Percentiles rank a stretch among this genome's conserved stretches.
These are phyloP conservation scores for Cyanoramphus novaezelandiae DNA, from an alignment of 2,113 vertebrate genomes.

Conservation along the genomic window DNA sequence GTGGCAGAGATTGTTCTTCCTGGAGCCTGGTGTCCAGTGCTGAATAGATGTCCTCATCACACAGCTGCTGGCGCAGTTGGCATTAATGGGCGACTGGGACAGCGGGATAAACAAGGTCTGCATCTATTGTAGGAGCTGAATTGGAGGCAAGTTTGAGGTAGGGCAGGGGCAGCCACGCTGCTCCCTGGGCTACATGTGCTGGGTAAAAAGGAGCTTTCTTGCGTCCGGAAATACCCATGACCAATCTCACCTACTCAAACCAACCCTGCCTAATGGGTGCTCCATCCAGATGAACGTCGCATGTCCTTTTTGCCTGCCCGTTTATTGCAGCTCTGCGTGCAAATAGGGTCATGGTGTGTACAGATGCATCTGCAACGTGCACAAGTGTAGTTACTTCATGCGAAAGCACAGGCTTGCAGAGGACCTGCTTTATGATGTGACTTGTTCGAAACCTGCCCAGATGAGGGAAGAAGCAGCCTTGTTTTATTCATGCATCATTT, in stretches of 20 bases:
- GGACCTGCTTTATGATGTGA: background rate
- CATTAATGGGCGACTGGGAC: background rate
- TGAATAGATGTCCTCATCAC: conserved; percentile 6
- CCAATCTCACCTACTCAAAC: background rate
- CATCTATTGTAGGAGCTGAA: background rate
- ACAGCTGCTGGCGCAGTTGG: background rate
- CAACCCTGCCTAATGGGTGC: background rate
- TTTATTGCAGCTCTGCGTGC: background rate
- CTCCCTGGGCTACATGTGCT: background rate
- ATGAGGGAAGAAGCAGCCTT: conserved; percentile 24
- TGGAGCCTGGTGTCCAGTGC: background rate
- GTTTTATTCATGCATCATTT: conserved; percentile 15
- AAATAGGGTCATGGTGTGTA: conserved; percentile 7
- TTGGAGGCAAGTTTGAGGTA: background rate
- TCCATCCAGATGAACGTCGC: background rate
- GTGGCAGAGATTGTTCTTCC: background rate
- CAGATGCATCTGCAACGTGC: background rate
- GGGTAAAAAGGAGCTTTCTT: background rate
- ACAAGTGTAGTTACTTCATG: conserved; percentile 10
- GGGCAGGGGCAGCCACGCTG: background rate
- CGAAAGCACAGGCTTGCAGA: conserved; percentile 23
- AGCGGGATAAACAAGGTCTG: background rate
- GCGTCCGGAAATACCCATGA: background rate
- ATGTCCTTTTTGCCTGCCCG: background rate
- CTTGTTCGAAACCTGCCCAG: conserved; percentile 19